Evolutionary conservation across 2,888 invertebrate species (phyloP).

Genomic region (Platycheirus rosarum): DNA sequence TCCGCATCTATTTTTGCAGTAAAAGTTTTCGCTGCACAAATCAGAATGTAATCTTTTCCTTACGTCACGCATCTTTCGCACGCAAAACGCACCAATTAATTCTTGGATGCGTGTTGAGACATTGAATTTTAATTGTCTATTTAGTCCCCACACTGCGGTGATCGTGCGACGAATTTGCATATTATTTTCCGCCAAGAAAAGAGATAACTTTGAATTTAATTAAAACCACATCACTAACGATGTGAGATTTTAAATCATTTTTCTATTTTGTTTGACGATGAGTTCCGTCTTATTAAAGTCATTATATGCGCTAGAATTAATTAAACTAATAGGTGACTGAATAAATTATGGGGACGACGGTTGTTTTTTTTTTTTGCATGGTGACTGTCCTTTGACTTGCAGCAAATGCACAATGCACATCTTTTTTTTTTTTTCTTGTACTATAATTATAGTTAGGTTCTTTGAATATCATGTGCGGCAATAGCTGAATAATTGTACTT

Average conservation of each 20-base stretch:
- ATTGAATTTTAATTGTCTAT: conserved; percentile 59
- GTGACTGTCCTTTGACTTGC: background rate
- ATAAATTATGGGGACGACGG: conserved; percentile 31
- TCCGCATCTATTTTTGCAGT: too few relatives aligned
- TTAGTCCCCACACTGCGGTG: conserved; percentile 40
- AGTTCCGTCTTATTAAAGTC: conserved; percentile 45
- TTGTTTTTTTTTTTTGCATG: background rate
- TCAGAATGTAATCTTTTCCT: too few relatives aligned
- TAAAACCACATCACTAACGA: conserved; percentile 61
- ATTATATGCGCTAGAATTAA: conserved; percentile 62
- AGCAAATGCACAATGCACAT: too few relatives aligned
- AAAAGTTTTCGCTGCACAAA: too few relatives aligned
- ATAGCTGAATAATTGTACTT: too few relatives aligned
- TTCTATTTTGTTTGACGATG: conserved; percentile 21
- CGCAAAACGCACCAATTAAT: conserved; percentile 58
- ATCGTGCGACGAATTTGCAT: conserved; percentile 27
- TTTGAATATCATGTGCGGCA: too few relatives aligned
- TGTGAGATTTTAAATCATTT: conserved; percentile 65
- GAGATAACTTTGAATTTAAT: conserved; percentile 58
- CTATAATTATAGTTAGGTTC: too few relatives aligned
- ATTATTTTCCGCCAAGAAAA: conserved; percentile 5
- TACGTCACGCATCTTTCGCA: conserved; percentile 51
- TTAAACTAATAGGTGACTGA: conserved; percentile 57
- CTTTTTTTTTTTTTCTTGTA: too few relatives aligned
- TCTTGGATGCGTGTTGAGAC: conserved; percentile 54